These are phyloP conservation scores for Temnothorax unifasciatus DNA, from an alignment of 2,888 invertebrate species.

Conservation along the genomic window DNA sequence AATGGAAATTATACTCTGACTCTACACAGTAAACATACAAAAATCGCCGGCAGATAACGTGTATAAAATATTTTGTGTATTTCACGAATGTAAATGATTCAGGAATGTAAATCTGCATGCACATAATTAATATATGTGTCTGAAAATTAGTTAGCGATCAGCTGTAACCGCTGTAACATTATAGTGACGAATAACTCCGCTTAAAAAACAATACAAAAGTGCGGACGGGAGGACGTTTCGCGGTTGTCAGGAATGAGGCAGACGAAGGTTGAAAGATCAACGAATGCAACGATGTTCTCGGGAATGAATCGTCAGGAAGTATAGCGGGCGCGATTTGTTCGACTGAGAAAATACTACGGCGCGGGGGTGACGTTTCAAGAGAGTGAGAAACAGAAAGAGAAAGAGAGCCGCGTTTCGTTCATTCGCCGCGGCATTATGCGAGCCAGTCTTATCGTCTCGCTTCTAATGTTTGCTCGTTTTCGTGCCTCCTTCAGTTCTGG, in stretches of 20 bases:
- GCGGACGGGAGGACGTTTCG: not conserved
- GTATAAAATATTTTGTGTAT: not conserved
- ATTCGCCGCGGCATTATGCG: slow-evolving; percentile 63
- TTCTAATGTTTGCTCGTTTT: slow-evolving; percentile 71
- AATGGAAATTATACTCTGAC: not conserved
- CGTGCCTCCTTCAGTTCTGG: slow-evolving; percentile 60
- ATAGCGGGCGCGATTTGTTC: slow-evolving; percentile 56
- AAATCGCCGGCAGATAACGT: not conserved
- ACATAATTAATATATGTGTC: not conserved
- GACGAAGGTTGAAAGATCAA: slow-evolving; percentile 14
- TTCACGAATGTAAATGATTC: not conserved
- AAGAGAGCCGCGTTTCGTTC: slow-evolving; percentile 52
- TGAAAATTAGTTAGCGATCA: not conserved
- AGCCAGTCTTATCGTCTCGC: slow-evolving; percentile 62
- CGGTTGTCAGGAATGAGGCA: slow-evolving; percentile 21
- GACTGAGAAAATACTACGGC: slow-evolving; percentile 37
- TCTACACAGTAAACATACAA: not conserved
- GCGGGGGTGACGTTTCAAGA: slow-evolving; percentile 51
- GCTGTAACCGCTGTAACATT: not conserved
- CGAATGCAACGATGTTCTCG: slow-evolving; percentile 27
- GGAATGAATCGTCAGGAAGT: slow-evolving; percentile 52
- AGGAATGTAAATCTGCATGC: not conserved
- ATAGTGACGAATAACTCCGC: not conserved
- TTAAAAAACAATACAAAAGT: slow-evolving; percentile 25
- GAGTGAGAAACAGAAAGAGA: slow-evolving; percentile 52